phyloP scores from a whole-genome alignment of 2,888 invertebrate species.

The Eristalinus aeneus region DNA sequence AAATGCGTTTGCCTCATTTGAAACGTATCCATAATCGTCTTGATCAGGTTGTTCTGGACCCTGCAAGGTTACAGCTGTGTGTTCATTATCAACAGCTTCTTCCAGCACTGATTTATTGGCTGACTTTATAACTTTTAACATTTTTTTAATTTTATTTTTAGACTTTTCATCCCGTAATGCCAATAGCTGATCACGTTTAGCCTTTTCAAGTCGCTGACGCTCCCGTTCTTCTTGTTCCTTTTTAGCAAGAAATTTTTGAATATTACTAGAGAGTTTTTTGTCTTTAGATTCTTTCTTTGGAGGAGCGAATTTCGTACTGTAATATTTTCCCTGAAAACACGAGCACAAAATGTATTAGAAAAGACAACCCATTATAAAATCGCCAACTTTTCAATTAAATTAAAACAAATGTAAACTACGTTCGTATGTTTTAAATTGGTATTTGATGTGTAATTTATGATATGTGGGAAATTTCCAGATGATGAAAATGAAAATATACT shows the following conservation, averaged over 20 bases:
- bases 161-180: constrained; percentile 88
- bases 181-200: constrained; percentile 85
- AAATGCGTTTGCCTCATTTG: constrained; percentile 89
- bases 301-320: constrained; percentile 90
- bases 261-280: constrained; percentile 87
- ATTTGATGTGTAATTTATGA: background rate
- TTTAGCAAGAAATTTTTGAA: constrained; percentile 90
- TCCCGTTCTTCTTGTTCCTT: constrained; percentile 90
- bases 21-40: constrained; percentile 95
- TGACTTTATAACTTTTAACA: constrained; percentile 93
- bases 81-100: constrained; percentile 89
- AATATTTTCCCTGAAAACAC: constrained; percentile 82
- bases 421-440: background rate
- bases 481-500: constrained; percentile 9
- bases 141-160: constrained; percentile 87
- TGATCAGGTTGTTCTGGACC: constrained; percentile 92
- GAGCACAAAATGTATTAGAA: background rate
- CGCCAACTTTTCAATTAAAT: background rate
- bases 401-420: background rate
- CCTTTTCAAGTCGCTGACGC: constrained; percentile 84
- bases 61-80: constrained; percentile 88
- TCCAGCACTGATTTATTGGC: constrained; percentile 93
- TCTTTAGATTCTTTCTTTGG: constrained; percentile 90
- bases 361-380: background rate
- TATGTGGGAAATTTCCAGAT: constrained; percentile 21